Percentiles rank a stretch among this genome's conserved stretches.
Conservation (phyloP, 2,888 invertebrate species). For the Drosophila rellima region DNA sequence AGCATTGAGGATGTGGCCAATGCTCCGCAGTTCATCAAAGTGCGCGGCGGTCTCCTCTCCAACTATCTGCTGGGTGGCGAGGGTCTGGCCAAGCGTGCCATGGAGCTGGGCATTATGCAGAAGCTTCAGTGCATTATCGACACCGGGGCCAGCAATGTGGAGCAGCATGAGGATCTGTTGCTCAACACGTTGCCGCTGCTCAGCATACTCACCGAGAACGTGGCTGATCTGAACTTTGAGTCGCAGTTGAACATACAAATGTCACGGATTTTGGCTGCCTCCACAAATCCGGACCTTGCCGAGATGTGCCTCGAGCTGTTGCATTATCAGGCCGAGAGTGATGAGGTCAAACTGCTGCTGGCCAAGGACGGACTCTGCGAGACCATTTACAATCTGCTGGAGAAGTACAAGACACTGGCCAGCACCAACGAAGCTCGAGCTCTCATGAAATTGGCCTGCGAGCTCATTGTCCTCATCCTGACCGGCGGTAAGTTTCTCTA, state of each 20-base stretch:
- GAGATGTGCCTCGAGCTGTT: conserved; percentile 92
- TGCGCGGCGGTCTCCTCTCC: conserved; percentile 91
- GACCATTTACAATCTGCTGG: conserved; percentile 90
- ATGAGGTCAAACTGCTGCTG: conserved; percentile 91
- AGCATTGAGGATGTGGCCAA: conserved; percentile 78
- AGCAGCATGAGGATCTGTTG: conserved; percentile 87
- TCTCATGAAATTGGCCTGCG: conserved; percentile 93
- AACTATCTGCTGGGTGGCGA: conserved; percentile 93
- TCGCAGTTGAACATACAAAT: conserved; percentile 87
- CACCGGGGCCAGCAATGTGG: conserved; percentile 85
- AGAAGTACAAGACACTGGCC: conserved; percentile 89
- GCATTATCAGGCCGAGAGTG: conserved; percentile 92
- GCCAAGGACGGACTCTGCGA: conserved; percentile 92
- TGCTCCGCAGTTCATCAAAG: conserved; percentile 87
- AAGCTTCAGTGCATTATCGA: conserved; percentile 87
- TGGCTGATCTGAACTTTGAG: conserved; percentile 88
- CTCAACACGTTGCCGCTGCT: conserved; percentile 88
- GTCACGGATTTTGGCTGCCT: conserved; percentile 88
- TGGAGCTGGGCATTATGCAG: conserved; percentile 87
- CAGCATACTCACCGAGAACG: conserved; percentile 88
- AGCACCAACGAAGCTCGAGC: conserved; percentile 89
- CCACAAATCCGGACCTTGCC: conserved; percentile 90
- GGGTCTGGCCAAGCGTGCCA: conserved; percentile 88
- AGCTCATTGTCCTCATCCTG: conserved; percentile 93
- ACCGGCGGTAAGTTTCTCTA: conserved; percentile 90